Conservation (phyloP, 2,113 vertebrate genomes). For the Nothoprocta pentlandii region DNA sequence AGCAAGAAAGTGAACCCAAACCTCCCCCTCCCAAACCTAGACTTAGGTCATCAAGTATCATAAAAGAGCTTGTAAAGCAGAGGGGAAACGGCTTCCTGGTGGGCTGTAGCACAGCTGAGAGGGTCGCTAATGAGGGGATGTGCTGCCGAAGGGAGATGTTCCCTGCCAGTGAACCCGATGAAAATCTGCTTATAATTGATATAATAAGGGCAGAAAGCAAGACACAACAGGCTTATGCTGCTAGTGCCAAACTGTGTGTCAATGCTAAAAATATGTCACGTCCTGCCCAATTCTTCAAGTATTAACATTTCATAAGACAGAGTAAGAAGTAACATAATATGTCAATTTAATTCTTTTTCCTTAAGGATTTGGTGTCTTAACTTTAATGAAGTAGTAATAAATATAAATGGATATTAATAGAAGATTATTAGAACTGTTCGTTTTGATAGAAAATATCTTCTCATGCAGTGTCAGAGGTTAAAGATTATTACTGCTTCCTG, state of each 20-base stretch:
- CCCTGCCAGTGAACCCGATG: slow-evolving; percentile 43
- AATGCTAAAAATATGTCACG: slow-evolving; percentile 39
- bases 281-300: not conserved
- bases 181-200: slow-evolving; percentile 60
- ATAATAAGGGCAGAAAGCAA: slow-evolving; percentile 57
- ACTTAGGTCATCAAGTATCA: slow-evolving; percentile 29
- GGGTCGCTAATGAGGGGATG: slow-evolving; percentile 52
- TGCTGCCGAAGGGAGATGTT: slow-evolving; percentile 54
- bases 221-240: slow-evolving; percentile 32
- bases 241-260: slow-evolving; percentile 24
- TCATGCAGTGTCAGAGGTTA: slow-evolving; percentile 37
- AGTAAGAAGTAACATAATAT: slow-evolving; percentile 40
- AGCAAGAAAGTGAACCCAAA: slow-evolving; percentile 34
- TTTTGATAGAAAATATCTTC: slow-evolving; percentile 57
- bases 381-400: slow-evolving; percentile 64
- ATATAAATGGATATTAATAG: slow-evolving; percentile 56
- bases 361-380: slow-evolving; percentile 52
- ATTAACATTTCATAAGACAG: slow-evolving; percentile 49
- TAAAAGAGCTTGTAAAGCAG: slow-evolving; percentile 44
- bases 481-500: slow-evolving; percentile 58
- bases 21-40: not conserved
- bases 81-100: slow-evolving; percentile 56
- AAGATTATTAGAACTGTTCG: slow-evolving; percentile 32
- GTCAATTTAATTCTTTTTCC: not conserved
- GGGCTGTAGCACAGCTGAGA: slow-evolving; percentile 47